Conservation (phyloP, 1,140 invertebrate genomes). For the Drosophila suzukii region DNA sequence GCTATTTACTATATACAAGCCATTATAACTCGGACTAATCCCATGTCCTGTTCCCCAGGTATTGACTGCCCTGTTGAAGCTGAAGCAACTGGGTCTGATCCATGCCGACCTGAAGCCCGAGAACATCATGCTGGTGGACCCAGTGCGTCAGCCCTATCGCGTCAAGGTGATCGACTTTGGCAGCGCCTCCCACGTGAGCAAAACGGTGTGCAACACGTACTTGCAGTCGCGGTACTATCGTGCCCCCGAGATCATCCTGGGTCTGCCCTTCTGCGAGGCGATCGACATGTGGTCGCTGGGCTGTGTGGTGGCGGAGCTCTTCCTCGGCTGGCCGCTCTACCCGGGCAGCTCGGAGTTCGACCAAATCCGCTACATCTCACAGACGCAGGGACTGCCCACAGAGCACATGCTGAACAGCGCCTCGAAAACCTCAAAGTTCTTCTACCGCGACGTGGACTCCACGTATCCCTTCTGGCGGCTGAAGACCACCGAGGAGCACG, state of each 20-base stretch:
- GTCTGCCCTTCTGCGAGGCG: conserved; percentile 99
- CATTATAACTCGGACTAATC: neutral
- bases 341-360: conserved; percentile 99
- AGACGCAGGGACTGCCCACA: conserved; percentile 94
- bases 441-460: conserved; percentile 97
- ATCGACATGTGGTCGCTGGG: conserved; percentile 99
- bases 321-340: conserved; percentile 99
- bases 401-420: conserved; percentile 99
- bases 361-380: conserved; percentile 95
- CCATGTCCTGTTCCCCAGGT: conserved; percentile 45
- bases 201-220: conserved; percentile 99
- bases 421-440: conserved; percentile 99
- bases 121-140: conserved; percentile 99
- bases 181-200: conserved; percentile 99
- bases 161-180: conserved; percentile 99
- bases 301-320: conserved; percentile 99
- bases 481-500: conserved; percentile 99
- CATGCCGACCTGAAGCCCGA: conserved; percentile 99
- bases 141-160: conserved; percentile 97
- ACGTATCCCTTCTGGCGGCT: conserved; percentile 99
- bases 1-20: neutral
- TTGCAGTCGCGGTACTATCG: conserved; percentile 99
- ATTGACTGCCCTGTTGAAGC: conserved; percentile 97
- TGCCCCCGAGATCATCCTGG: conserved; percentile 99
- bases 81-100: conserved; percentile 98